Evolutionary conservation across 2,113 vertebrate species (phyloP).

Genomic region (Oryzias woworae): DNA sequence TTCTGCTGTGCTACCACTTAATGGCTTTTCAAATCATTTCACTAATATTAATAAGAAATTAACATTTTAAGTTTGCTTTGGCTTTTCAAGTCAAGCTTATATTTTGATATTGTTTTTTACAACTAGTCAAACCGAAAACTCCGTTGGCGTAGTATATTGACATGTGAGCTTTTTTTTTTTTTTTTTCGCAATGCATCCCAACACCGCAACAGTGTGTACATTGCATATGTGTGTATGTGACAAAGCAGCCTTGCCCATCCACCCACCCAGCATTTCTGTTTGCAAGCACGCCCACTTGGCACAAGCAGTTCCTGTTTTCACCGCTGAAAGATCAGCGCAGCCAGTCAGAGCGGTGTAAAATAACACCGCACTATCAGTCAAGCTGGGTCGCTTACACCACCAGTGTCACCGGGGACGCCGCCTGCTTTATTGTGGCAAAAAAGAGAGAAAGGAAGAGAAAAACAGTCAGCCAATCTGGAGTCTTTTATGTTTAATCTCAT

Average conservation of each 20-base stretch:
- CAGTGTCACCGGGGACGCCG: conserved; percentile 67
- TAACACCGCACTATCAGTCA: conserved; percentile 62
- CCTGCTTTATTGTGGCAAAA: conserved; percentile 55
- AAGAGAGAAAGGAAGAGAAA: conserved; percentile 23
- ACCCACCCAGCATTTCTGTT: conserved; percentile 70
- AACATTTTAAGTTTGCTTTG: conserved; percentile 18
- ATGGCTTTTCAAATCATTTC: neutral
- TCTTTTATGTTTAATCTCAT: conserved; percentile 30
- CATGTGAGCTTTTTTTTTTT: conserved; percentile 63
- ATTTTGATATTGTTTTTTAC: conserved; percentile 50
- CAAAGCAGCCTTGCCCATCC: conserved; percentile 48
- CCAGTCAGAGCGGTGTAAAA: conserved; percentile 71
- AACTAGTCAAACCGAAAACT: conserved; percentile 73
- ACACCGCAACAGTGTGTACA: conserved; percentile 48
- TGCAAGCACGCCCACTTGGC: conserved; percentile 76
- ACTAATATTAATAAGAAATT: conserved; percentile 3
- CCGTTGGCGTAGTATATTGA: conserved; percentile 70
- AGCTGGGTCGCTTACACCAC: conserved; percentile 60
- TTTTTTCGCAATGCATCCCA: conserved; percentile 47
- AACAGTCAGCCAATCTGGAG: conserved; percentile 25
- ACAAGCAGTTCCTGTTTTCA: conserved; percentile 81
- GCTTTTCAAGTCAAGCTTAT: conserved; percentile 23
- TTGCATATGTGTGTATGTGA: conserved; percentile 21
- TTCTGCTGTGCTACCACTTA: no score
- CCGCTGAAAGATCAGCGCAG: conserved; percentile 61